Evolutionary conservation across 2,113 vertebrate species (phyloP).

Genomic region (Python bivittatus): DNA sequence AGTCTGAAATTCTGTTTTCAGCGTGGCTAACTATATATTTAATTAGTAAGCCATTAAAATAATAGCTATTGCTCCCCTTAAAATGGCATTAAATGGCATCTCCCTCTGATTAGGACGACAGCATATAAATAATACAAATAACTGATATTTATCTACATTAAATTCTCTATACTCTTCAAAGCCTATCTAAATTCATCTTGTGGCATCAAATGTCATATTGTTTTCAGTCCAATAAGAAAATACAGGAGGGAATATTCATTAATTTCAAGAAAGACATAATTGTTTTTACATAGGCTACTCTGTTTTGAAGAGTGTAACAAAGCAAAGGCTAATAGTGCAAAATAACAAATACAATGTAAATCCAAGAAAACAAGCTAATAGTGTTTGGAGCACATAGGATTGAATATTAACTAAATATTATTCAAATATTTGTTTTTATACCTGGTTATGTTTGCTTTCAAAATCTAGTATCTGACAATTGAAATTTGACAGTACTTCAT

Average conservation of each 20-base stretch:
- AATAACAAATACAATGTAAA: background rate
- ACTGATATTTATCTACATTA: background rate
- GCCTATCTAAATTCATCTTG: background rate
- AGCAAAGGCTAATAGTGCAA: background rate
- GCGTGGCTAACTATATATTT: background rate
- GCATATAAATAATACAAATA: background rate
- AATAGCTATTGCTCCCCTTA: background rate
- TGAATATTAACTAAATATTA: background rate
- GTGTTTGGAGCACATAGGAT: background rate
- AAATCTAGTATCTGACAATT: background rate
- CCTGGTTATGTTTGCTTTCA: background rate
- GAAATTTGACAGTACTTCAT: background rate
- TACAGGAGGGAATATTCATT: background rate
- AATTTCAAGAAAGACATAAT: background rate
- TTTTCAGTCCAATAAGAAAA: background rate
- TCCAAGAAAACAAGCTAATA: background rate
- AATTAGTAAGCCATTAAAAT: background rate
- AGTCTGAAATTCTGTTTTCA: background rate
- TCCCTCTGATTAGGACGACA: background rate
- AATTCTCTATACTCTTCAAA: background rate
- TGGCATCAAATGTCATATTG: background rate
- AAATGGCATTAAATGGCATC: background rate
- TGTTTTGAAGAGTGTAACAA: background rate
- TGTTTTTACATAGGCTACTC: background rate
- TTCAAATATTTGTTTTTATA: background rate